phyloP scores from a whole-genome alignment of 2,888 invertebrate species.

The Scrobipalpa atriplicella region DNA sequence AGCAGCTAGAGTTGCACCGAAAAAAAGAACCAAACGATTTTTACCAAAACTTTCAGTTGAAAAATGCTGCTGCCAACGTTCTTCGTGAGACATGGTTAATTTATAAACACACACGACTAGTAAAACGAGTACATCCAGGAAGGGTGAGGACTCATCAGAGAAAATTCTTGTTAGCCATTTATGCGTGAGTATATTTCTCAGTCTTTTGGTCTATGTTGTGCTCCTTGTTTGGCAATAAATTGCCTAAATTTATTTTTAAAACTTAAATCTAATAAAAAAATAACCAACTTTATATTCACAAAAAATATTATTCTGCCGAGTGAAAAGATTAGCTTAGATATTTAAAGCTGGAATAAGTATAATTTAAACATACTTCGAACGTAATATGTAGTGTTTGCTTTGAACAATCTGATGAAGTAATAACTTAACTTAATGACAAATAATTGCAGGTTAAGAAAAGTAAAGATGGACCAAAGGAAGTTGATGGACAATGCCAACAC shows the following conservation, averaged over 20 bases:
- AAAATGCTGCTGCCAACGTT: slow-evolving; percentile 99
- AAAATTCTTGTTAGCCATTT: slow-evolving; percentile 99
- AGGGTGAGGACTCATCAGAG: slow-evolving; percentile 99
- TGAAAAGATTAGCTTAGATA: too few relatives aligned
- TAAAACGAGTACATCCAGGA: slow-evolving; percentile 97
- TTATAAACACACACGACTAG: slow-evolving; percentile 99
- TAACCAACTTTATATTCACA: not conserved
- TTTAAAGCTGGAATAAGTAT: too few relatives aligned
- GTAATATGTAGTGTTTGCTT: too few relatives aligned
- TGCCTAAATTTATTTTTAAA: too few relatives aligned
- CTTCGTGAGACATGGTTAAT: slow-evolving; percentile 99
- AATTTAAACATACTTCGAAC: too few relatives aligned
- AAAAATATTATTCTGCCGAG: too few relatives aligned
- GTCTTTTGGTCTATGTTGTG: not conserved
- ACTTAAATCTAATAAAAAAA: not conserved
- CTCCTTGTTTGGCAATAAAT: too few relatives aligned
- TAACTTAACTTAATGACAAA: not conserved
- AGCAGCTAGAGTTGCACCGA: not conserved
- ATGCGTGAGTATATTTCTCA: slow-evolving; percentile 90
- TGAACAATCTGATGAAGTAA: too few relatives aligned
- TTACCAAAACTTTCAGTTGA: slow-evolving; percentile 87
- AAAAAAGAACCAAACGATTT: not conserved
- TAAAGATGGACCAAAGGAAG: slow-evolving; percentile 99
- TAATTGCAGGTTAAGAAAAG: slow-evolving; percentile 94
- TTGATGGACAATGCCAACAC: slow-evolving; percentile 99